phyloP scores from a whole-genome alignment of 2,888 invertebrate genomes.

The Horisme vitalbata region DNA sequence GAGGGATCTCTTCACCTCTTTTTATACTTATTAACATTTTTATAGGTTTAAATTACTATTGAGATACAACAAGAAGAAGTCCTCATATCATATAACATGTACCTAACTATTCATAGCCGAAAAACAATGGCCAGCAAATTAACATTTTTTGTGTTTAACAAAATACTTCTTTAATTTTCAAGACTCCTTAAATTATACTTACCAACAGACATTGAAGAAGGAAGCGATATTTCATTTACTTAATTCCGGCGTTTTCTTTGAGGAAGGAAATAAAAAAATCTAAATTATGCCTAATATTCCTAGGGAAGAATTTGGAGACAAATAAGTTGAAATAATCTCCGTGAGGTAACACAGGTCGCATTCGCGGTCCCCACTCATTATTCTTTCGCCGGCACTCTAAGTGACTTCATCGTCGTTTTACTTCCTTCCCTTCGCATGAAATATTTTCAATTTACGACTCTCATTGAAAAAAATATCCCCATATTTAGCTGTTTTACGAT shows the following conservation, averaged over 20 bases:
- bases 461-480: constrained; percentile 58
- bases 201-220: constrained; percentile 2
- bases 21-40: too few species aligned
- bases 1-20: too few species aligned
- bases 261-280: constrained; percentile 47
- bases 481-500: constrained; percentile 34
- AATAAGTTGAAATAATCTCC: constrained; percentile 67
- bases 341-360: constrained; percentile 48
- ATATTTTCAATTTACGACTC: constrained; percentile 65
- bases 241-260: constrained; percentile 27
- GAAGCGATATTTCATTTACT: constrained; percentile 21
- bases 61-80: too few species aligned
- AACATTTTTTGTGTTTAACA: too few species aligned
- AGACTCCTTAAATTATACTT: too few species aligned
- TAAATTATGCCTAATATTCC: constrained; percentile 49
- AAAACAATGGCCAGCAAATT: too few species aligned
- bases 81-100: too few species aligned
- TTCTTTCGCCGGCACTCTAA: constrained; percentile 65
- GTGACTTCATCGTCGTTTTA: constrained; percentile 70
- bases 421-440: constrained; percentile 66
- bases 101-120: too few species aligned
- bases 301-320: constrained; percentile 55
- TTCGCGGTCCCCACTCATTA: constrained; percentile 56
- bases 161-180: too few species aligned
- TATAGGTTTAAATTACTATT: too few species aligned